Base-by-base conservation (phyloP, 2,113 vertebrate genomes). In the Psittacus erithacus region DNA sequence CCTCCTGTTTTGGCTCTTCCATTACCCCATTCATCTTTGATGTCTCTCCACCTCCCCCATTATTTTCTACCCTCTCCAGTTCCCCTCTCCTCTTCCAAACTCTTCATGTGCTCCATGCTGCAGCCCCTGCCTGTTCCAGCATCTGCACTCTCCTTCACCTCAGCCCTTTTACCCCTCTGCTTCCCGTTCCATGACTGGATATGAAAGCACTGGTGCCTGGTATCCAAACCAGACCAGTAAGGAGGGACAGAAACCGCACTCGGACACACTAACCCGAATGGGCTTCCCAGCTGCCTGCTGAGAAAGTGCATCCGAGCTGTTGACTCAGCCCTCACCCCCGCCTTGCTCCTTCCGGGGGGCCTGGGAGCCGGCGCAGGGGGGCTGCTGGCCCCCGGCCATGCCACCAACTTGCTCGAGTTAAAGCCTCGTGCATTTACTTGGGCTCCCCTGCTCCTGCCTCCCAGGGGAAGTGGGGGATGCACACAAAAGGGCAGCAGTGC, bases 241-340 rank as follows among this genome's bases (percentile, higher is more conserved):
- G 47, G 39, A 52, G 73, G 35, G 53, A 27, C 82, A 79, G 55
- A 35, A 47, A 88, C 35, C 86, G 86, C 89, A 6, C 78, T 64
- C 28, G 1, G 7, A 24, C 5, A 19, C 11, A 22, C 59, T 5
- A 50, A 89, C 49, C 43, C 22, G 0, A 19, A 25, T 0, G 24
- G 69, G 28, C 71, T 69, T 49, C 84, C 90, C 85, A 33, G 92
- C 85, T 57, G 94, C 50, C 60, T 11, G 77, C 89, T 90, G 92
- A 64, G 81, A 82, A 88, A 64, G 41, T 31, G 83, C 73, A 25
- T 47, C 49, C 0, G 41, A 50, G 55, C 28, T 22, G 29, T 79
- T 78, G 93, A 31, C 31, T 71, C 93, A 89, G 84, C 81, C 53
- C 82, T 12, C 60, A 11, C 28, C 38, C 77, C 93, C 14, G 23